Conservation (phyloP, 53 echinoderm and acorn worm genomes). For the Astropecten irregularis region DNA sequence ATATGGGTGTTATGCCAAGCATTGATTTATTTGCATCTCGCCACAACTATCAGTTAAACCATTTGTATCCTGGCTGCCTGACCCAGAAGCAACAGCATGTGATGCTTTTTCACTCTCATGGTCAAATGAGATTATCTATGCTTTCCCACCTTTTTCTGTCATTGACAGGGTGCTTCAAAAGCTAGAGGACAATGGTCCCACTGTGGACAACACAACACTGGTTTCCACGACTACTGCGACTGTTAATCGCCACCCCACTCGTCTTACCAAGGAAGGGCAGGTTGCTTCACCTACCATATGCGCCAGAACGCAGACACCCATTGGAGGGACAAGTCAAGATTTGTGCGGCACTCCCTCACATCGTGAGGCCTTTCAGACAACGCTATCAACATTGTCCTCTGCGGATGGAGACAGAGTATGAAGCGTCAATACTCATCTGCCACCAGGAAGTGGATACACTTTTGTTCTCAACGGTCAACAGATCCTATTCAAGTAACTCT, state of each 20-base stretch:
- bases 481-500: conserved; percentile 1
- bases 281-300: background rate
- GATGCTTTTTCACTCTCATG: background rate
- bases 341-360: background rate
- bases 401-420: background rate
- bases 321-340: background rate
- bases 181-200: background rate
- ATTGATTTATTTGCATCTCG: conserved; percentile 28
- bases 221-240: background rate
- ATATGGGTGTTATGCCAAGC: background rate
- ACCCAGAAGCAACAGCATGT: conserved; percentile 3
- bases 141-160: conserved; percentile 18
- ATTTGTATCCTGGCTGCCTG: conserved; percentile 5
- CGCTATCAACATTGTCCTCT: background rate
- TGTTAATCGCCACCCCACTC: background rate
- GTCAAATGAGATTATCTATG: conserved; percentile 10
- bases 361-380: background rate
- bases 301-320: background rate
- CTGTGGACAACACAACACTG: conserved; percentile 4
- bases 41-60: conserved; percentile 13
- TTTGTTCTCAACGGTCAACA: background rate
- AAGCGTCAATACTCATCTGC: background rate
- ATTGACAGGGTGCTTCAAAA: conserved; percentile 31
- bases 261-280: background rate
- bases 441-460: background rate